Base-by-base conservation (phyloP, 1,140 invertebrate genomes). In the silkworm (Bombyx mori) region DNA sequence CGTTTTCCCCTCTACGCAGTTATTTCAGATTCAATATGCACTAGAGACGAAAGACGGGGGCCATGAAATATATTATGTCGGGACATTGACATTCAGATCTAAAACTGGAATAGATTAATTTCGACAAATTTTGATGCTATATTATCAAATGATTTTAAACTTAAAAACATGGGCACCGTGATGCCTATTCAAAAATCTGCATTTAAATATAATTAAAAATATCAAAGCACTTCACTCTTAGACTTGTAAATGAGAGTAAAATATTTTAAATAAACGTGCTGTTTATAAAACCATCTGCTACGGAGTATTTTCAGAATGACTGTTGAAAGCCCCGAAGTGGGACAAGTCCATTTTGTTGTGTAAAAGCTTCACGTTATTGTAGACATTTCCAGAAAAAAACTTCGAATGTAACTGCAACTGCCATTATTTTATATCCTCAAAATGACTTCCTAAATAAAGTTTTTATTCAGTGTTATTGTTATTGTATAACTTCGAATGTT, bases 21-120 rank as follows among this genome's bases (percentile, higher is more conserved):
- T 82, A 80, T 82, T 85, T 82, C 73, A 78, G 73, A 80, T 80
- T 79, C 77, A 82, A 80, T 80, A 80, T 82, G 79, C 77, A 77
- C 77, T 75, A 75, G 69, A 79, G 73, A 73, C 68, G 65, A 35
- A 35, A 35, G 26, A 66, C 62, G 58, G 61, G 57, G 55, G 56
- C 67, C 68, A 62, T 71, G 75, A 81, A 76, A 79, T 79, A 74
- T 74, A 63, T 62, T 79, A 75, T 73, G 66, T 63, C 58, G 58
- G 60, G 53, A 58, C 69, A 69, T 73, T 67, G 63, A 69, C 62
- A 67, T 71, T 69, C 63, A 70, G 57, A 54, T 42, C 60, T 42
- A 56, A 60, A 55, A 8, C 10, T 6, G 3, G 18, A 53, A 53
- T 12, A 22, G 43, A 26, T 54, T 9, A 46, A 12, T 45, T 18